Evolutionary conservation across 2,888 invertebrate genomes (phyloP), one percentile per base, ranked within the genome.

Genomic region (Drosophila kambysellisi): DNA sequence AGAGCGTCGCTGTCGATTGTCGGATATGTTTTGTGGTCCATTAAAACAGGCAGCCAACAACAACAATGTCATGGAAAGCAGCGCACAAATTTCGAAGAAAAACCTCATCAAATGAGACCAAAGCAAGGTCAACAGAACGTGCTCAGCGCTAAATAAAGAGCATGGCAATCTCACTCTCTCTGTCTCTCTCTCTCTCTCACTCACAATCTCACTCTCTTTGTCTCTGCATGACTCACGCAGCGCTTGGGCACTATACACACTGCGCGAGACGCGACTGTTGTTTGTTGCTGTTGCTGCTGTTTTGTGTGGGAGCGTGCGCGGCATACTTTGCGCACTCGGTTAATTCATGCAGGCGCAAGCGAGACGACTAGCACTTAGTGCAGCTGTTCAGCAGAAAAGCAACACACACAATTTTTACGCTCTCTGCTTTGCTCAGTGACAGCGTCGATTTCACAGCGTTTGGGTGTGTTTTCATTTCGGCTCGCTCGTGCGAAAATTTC

Each of bases 371-470:
- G 48, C 57, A 60, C 58, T 52, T 37, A 25, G 41, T 57, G 74
- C 81, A 68, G 74, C 78, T 79, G 79, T 78, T 70, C 50, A 57
- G 59, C 64, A 65, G 58, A 56, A 66, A 12, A 59, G 52, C 61
- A 63, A 43, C 52, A 53, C 58, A 60, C 50, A 77, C 68, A 57
- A 64, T 35, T 72, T 64, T 71, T 43, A 58, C 53, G 66, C 79
- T 81, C 71, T 64, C 65, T 59, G 54, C 60, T 12, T 39, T 17
- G 65, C 79, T 89, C 85, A 91, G 90, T 91, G 76, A 79, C 77
- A 76, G 82, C 83, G 82, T 83, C 80, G 88, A 88, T 85, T 89
- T 81, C 87, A 78, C 77, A 88, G 85, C 78, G 91, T 84, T 90
- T 91, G 91, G 92, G 91, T 89, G 91, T 91, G 91, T 90, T 91